Percentiles rank a stretch among this genome's conserved stretches.
Conservation (phyloP, 2,113 vertebrate genomes). For the Oryzias woworae region DNA sequence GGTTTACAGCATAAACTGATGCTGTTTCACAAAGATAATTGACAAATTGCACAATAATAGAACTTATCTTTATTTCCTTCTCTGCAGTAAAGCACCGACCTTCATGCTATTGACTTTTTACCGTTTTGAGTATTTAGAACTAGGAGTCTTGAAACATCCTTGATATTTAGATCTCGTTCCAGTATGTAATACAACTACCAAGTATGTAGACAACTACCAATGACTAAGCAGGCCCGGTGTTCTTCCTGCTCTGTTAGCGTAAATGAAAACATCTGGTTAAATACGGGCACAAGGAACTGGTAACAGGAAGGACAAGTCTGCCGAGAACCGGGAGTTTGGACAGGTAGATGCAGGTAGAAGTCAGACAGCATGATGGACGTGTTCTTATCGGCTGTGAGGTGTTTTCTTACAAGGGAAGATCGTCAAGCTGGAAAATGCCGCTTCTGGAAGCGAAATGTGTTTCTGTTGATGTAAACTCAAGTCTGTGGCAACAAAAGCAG, state of each 20-base stretch:
- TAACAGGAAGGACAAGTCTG: conserved; percentile 5
- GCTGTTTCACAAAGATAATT: too few species aligned
- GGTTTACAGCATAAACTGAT: too few species aligned
- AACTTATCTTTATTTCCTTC: too few species aligned
- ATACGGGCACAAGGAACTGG: conserved; percentile 11
- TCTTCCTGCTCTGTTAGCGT: conserved; percentile 19
- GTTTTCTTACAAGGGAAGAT: conserved; percentile 63
- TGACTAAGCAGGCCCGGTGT: conserved; percentile 18
- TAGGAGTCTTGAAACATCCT: too few species aligned
- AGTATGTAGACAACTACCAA: conserved; percentile 1
- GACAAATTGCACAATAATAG: too few species aligned
- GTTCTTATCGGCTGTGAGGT: conserved; percentile 51
- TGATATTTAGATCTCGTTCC: too few species aligned
- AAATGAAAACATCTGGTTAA: conserved; percentile 31
- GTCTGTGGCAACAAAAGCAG: conserved; percentile 34
- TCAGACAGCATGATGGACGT: conserved; percentile 38
- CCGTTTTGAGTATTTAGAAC: too few species aligned
- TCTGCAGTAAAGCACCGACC: too few species aligned
- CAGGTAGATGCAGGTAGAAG: conserved; percentile 39
- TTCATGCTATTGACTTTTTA: too few species aligned
- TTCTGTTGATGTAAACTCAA: conserved; percentile 25
- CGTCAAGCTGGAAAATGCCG: conserved; percentile 23
- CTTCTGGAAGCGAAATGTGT: conserved; percentile 19
- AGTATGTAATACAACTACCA: too few species aligned
- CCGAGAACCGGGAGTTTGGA: background rate